Percentiles rank a stretch among this genome's conserved stretches.
Conservation (phyloP, 2,113 vertebrate genomes). For the Nesogale talazaci region DNA sequence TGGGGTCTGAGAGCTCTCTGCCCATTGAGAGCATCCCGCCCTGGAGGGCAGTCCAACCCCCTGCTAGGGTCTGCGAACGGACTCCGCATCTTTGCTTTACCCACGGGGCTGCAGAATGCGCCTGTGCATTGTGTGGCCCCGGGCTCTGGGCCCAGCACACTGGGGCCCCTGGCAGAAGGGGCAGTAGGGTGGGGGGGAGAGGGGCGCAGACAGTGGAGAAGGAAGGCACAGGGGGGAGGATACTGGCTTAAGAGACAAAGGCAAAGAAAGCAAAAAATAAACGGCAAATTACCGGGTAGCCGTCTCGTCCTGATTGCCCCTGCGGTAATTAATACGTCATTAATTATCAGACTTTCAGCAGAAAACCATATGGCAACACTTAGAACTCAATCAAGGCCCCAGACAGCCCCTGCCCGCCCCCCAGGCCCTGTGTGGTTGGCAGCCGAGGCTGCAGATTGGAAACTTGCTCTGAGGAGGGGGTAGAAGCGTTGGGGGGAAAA, state of each 20-base stretch:
- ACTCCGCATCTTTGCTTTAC: background rate
- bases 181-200: background rate
- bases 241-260: conserved; percentile 53
- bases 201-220: background rate
- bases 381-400: background rate
- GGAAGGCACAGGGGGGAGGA: conserved; percentile 47
- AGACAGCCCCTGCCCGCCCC: background rate
- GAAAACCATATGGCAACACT: conserved; percentile 69
- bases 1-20: background rate
- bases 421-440: background rate
- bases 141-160: background rate
- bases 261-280: conserved; percentile 77
- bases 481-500: background rate
- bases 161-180: background rate
- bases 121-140: no score
- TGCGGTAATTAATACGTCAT: conserved; percentile 90
- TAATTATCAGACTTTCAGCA: conserved; percentile 81
- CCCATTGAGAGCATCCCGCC: background rate
- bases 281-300: conserved; percentile 96
- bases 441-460: background rate
- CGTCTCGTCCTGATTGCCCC: conserved; percentile 97
- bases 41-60: no score
- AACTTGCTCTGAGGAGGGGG: background rate
- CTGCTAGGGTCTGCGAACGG: background rate
- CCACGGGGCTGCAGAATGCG: background rate